These are phyloP conservation scores for Disparrhopalites patrizii DNA, from an alignment of 2,888 invertebrate species.

Conservation along the genomic window DNA sequence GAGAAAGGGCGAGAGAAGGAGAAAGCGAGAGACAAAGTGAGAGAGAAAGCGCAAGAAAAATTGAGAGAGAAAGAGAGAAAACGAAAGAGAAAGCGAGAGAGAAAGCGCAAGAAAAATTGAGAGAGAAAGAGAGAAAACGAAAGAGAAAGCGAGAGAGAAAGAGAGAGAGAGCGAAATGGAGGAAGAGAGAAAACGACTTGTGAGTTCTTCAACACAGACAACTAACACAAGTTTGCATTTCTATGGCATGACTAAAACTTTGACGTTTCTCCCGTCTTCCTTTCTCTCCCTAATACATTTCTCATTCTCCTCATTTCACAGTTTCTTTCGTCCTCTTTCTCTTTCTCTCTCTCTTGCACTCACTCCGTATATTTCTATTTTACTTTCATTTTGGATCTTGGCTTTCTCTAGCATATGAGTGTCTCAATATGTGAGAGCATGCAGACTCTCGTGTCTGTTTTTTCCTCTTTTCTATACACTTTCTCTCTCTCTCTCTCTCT, in stretches of 20 bases:
- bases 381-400: not conserved
- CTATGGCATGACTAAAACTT: conserved; percentile 22
- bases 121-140: not conserved
- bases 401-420: not conserved
- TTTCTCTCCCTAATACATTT: conserved; percentile 7
- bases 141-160: not conserved
- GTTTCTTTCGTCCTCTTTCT: conserved; percentile 3
- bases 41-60: too few species aligned
- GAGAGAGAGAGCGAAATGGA: not conserved
- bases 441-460: too few species aligned
- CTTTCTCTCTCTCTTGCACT: not conserved
- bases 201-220: conserved; percentile 8
- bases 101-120: too few species aligned
- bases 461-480: not conserved
- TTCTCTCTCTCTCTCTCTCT: not conserved
- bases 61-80: too few species aligned
- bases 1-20: too few species aligned
- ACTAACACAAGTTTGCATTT: conserved; percentile 25
- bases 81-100: too few species aligned
- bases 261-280: conserved; percentile 8
- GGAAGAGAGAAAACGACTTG: not conserved
- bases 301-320: conserved; percentile 13
- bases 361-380: not conserved
- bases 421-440: too few species aligned
- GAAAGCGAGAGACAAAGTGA: too few species aligned